Evolutionary conservation across 2,888 invertebrate species (phyloP).

Genomic region (Drepana falcataria): DNA sequence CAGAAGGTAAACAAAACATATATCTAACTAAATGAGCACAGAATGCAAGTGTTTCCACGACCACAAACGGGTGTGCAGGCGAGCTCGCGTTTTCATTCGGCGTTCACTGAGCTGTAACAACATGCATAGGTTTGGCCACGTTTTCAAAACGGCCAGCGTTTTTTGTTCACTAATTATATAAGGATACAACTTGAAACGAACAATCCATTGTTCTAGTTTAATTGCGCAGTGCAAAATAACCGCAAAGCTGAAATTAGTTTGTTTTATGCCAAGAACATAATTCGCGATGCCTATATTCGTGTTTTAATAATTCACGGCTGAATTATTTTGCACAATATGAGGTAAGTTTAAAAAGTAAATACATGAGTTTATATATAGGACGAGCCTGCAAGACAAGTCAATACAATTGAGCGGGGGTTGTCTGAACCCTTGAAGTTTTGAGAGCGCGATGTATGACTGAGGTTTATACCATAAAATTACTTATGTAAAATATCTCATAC

Average conservation of each 20-base stretch:
- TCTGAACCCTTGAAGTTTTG: too few species aligned
- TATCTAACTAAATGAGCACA: conserved; percentile 25
- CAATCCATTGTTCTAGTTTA: not conserved
- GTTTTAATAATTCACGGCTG: not conserved
- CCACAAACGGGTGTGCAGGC: conserved; percentile 18
- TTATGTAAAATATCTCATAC: too few species aligned
- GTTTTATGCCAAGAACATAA: not conserved
- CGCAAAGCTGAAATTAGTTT: not conserved
- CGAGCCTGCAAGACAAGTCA: too few species aligned
- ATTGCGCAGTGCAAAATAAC: not conserved
- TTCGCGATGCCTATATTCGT: not conserved
- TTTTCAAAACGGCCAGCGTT: conserved; percentile 11
- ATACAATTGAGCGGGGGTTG: too few species aligned
- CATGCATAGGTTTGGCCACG: conserved; percentile 21
- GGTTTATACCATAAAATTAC: too few species aligned
- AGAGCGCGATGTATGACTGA: too few species aligned
- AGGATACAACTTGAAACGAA: not conserved
- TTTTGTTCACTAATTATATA: not conserved
- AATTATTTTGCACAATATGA: not conserved
- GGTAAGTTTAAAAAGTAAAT: not conserved
- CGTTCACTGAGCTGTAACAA: conserved; percentile 21
- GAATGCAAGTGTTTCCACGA: conserved; percentile 11
- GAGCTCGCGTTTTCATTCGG: conserved; percentile 20
- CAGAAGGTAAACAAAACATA: conserved; percentile 23
- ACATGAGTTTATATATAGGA: not conserved